Conservation (phyloP, 2,113 vertebrate genomes). For the Cyphomyrus plagiostoma region DNA sequence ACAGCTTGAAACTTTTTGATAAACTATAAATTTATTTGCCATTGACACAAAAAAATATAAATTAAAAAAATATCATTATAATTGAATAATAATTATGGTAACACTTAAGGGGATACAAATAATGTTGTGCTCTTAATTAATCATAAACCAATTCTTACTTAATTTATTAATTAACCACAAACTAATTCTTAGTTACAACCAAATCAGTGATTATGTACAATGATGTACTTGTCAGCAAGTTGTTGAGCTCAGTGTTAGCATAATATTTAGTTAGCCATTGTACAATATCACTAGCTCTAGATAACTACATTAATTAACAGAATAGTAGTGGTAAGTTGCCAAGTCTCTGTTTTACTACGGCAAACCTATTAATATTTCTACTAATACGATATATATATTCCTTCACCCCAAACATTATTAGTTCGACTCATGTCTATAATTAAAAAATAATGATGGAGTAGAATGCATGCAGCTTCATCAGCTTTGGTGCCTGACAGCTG, state of each 20-base stretch:
- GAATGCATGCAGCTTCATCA: background rate
- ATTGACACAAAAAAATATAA: background rate
- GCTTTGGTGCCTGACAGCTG: background rate
- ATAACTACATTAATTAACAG: background rate
- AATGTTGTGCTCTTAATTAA: background rate
- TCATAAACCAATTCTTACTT: background rate
- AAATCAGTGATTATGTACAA: background rate
- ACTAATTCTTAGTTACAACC: background rate
- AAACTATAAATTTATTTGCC: background rate
- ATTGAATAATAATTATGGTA: background rate
- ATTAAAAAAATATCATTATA: background rate
- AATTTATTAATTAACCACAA: background rate
- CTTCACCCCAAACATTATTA: background rate
- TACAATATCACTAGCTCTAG: background rate
- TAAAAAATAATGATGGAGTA: background rate
- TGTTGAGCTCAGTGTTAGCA: background rate
- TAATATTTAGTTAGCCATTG: background rate
- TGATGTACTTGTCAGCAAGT: background rate
- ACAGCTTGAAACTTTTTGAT: background rate
- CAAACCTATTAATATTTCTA: background rate
- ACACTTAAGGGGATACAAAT: background rate
- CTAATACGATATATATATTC: background rate
- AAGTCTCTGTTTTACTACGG: background rate
- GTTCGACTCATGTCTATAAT: background rate
- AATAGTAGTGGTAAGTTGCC: background rate